Conservation (phyloP, 2,113 vertebrate species). For the Megaceryle torquata region DNA sequence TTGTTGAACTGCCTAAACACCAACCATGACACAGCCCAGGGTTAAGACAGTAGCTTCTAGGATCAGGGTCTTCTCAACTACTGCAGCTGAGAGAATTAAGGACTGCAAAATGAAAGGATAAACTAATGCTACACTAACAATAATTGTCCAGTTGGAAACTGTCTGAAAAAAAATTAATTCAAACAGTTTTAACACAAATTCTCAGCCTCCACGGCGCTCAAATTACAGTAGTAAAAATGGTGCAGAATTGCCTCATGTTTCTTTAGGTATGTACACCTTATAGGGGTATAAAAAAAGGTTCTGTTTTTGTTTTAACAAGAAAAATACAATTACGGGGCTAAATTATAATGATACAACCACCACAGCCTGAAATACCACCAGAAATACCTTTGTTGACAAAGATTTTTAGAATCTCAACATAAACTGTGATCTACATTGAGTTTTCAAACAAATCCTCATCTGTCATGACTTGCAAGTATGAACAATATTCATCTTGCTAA, state of each 20-base stretch:
- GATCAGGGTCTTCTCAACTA: not conserved
- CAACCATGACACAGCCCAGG: not conserved
- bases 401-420: not conserved
- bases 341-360: not conserved
- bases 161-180: not conserved
- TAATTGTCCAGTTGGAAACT: not conserved
- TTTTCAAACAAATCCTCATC: not conserved
- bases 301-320: not conserved
- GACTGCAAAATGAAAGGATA: not conserved
- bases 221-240: not conserved
- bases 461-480: not conserved
- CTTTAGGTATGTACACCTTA: not conserved
- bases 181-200: not conserved
- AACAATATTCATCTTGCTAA: not conserved
- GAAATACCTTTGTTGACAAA: not conserved
- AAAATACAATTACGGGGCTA: not conserved
- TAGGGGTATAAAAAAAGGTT: not conserved
- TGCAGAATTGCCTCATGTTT: not conserved
- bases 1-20: not conserved
- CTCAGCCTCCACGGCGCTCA: accelerated
- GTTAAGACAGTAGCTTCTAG: not conserved
- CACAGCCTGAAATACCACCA: not conserved
- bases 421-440: not conserved
- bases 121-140: not conserved
- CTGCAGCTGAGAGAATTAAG: not conserved